A percentile compares a stretch with the other conserved stretches of the same genome.
Evolutionary conservation across 2,888 invertebrate species (phyloP).

Genomic region (Cremastinae sp.): DNA sequence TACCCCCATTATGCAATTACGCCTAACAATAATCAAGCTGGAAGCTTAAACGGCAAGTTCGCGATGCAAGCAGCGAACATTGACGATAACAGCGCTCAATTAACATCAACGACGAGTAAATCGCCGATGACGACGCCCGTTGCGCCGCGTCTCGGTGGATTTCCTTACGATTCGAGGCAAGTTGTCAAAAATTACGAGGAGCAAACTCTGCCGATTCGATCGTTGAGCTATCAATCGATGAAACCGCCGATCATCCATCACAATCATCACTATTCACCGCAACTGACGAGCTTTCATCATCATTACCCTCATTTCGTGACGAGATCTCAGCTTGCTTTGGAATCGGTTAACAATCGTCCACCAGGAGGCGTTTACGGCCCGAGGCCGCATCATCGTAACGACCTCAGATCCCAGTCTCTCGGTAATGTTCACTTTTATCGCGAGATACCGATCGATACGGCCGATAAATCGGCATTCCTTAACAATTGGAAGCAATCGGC

Average conservation of each 20-base stretch:
- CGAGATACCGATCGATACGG: slow-evolving; percentile 31
- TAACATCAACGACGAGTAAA: slow-evolving; percentile 37
- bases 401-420: slow-evolving; percentile 40
- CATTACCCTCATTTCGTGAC: slow-evolving; percentile 35
- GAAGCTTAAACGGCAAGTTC: slow-evolving; percentile 43
- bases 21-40: slow-evolving; percentile 67
- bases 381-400: slow-evolving; percentile 44
- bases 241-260: slow-evolving; percentile 47
- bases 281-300: slow-evolving; percentile 45
- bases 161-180: slow-evolving; percentile 17
- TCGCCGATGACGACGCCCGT: too few species aligned
- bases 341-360: slow-evolving; percentile 19
- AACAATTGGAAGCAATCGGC: background rate
- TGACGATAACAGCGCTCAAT: slow-evolving; percentile 41
- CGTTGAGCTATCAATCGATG: slow-evolving; percentile 41
- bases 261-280: slow-evolving; percentile 65
- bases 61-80: slow-evolving; percentile 25
- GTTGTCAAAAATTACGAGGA: slow-evolving; percentile 46
- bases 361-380: slow-evolving; percentile 20
- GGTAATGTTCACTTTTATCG: slow-evolving; percentile 33
- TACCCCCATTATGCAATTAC: slow-evolving; percentile 65
- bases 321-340: slow-evolving; percentile 24
- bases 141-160: too few species aligned
- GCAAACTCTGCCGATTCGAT: slow-evolving; percentile 48
- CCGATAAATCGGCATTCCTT: background rate